These are phyloP conservation scores for Pseudococcus viburni DNA, from an alignment of 2,888 invertebrate species.

Conservation along the genomic window DNA sequence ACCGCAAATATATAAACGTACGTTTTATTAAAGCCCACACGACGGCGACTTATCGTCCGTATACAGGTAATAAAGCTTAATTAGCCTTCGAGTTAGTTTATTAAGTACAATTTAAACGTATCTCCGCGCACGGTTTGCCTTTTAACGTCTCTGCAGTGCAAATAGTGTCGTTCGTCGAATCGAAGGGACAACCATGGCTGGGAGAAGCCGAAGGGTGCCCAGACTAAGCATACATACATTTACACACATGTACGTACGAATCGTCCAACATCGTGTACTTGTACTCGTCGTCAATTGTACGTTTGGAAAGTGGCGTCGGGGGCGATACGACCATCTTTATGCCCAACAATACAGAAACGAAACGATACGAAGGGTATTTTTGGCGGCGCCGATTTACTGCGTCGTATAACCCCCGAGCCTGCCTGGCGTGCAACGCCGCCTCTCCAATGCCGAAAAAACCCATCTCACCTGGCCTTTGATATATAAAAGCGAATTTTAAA, in stretches of 20 bases:
- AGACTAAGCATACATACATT: too few relatives aligned
- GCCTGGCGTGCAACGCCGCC: neutral
- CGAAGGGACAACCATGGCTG: neutral
- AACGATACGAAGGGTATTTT: conserved; percentile 21
- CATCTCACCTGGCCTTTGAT: conserved; percentile 42
- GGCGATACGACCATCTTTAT: conserved; percentile 6
- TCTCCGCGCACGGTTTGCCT: neutral
- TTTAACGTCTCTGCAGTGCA: neutral
- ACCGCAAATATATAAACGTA: conserved; percentile 5
- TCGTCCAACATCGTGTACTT: too few relatives aligned
- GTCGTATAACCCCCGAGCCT: conserved; percentile 23
- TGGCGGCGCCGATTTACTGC: conserved; percentile 56
- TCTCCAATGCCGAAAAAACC: conserved; percentile 38
- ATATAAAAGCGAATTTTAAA: conserved; percentile 54
- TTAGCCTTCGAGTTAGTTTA: conserved; percentile 27
- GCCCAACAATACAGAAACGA: neutral
- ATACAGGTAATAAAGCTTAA: conserved; percentile 54
- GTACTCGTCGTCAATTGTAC: neutral
- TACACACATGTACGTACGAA: too few relatives aligned
- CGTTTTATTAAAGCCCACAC: conserved; percentile 34
- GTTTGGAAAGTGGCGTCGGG: neutral
- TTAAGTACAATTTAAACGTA: neutral
- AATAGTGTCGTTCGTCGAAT: neutral
- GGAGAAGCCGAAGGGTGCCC: too few relatives aligned
- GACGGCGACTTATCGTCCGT: neutral